Evolutionary conservation across 2,797 vertebrate species (phyloP).

Genomic region (Moxostoma hubbsi): DNA sequence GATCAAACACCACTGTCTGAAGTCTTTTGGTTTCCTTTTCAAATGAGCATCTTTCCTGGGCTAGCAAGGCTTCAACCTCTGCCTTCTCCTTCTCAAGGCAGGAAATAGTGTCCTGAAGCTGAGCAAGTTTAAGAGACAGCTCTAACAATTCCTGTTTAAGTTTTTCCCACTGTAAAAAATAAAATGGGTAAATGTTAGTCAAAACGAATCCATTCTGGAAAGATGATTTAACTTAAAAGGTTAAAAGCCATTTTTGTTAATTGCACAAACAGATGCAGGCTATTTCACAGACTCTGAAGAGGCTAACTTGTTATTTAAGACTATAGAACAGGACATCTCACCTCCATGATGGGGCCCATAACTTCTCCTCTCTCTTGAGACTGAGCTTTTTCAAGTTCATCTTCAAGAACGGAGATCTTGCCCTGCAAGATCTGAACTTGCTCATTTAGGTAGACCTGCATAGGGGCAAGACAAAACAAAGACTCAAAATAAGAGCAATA

Average conservation of each 20-base stretch:
- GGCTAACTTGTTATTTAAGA: neutral
- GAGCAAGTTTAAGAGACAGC: constrained; percentile 61
- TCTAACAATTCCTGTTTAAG: constrained; percentile 77
- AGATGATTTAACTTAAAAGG: neutral
- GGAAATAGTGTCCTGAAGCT: constrained; percentile 74
- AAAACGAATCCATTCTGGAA: neutral
- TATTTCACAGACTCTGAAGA: no score
- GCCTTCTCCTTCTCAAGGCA: constrained; percentile 77
- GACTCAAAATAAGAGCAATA: neutral
- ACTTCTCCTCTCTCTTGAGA: constrained; percentile 87
- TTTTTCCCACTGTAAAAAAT: constrained; percentile 73
- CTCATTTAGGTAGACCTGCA: constrained; percentile 86
- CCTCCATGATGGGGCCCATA: constrained; percentile 89
- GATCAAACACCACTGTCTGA: constrained; percentile 63
- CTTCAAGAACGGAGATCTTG: constrained; percentile 89
- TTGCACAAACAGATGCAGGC: neutral
- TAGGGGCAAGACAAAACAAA: neutral
- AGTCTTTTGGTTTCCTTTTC: constrained; percentile 76
- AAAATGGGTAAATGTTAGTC: neutral
- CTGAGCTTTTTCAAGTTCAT: constrained; percentile 77
- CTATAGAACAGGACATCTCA: constrained; percentile 57
- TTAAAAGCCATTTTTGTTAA: no score
- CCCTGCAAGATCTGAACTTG: constrained; percentile 89
- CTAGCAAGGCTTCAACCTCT: constrained; percentile 67
- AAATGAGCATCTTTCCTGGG: constrained; percentile 63